Base-by-base conservation (phyloP, 2,797 vertebrate genomes). In the Pempheris klunzingeri region DNA sequence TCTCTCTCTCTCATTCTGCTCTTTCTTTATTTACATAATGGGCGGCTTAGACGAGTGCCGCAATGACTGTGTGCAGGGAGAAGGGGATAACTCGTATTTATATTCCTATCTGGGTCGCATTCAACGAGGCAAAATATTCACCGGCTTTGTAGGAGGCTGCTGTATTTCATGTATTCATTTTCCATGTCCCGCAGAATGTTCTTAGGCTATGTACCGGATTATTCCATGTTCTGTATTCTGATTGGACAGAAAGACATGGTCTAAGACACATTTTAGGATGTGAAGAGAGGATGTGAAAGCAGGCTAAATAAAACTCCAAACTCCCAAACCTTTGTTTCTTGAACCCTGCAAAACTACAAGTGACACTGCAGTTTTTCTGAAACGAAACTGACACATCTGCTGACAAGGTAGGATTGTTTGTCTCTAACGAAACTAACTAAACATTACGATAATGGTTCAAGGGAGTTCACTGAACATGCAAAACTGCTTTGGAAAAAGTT, bases 1-100 rank as follows among this genome's bases (percentile, higher is more conserved):
- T 64, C 55, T 24, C 50, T 62, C n/a, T n/a, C 47, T 78, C 55
- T 41, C 50, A 59, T 68, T 71, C 71, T 50, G 30, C 49, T 59
- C 57, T 24, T 54, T 67, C 75, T 68, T 73, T 85, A 80, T 90
- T 90, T 86, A 80, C 86, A 90, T 82, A 81, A 87, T 71, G 82
- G 77, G 59, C 61, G 67, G 84, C 86, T 91, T 83, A 87, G 71
- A n/a, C 34, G 54, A 78, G 73, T 26, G 61, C 76, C 17, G 55
- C 70, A 43, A 22, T 14, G 64, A 66, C 67, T 78, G 79, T 70
- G 85, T 71, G 77, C 81, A 64, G 71, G 55, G 43, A 68, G 70
- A 73, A 66, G 74, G 74, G 78, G 82, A 82, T 67, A 76, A 84
- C 75, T 78, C 18, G 26, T 71, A 52, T 83, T 88, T 80, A 52